Evolutionary conservation across 1,140 invertebrate species (phyloP), one percentile per base, ranked within the genome.

Genomic region (Macrobrachium nipponense): DNA sequence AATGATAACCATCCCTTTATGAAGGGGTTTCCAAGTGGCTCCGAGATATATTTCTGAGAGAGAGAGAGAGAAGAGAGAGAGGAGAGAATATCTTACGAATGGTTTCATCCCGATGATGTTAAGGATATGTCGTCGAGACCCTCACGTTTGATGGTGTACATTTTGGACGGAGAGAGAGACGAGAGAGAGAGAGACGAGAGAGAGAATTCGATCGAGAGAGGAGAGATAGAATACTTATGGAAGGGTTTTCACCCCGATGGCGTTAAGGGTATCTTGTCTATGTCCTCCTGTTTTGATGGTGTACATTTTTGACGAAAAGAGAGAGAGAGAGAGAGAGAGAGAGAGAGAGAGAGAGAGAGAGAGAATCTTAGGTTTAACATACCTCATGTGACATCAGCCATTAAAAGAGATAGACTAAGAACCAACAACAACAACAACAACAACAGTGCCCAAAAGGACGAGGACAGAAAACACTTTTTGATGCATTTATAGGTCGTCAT

Each of bases 1-100:
- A 82, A 72, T 82, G 80, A 82, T 82, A 82, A 82, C 73, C 5
- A 15, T 43, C 60, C 73, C 66, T 58, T 72, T 7, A 81, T 64
- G 20, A 23, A 66, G 43, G 58, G 23, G 8, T n/a, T 77, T 76
- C n/a, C 18, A 76, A 77, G n/a, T 58, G 11, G n/a, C 44, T 59
- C 23, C n/a, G 27, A 36, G 27, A 36, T 36, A 36, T 4, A 2
- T 36, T 36, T 36, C 1, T 2, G 27, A 36, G 27, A 36, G 27
- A 36, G 27, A 36, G 27, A 36, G 27, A 36, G 27, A 36, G 27
- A 36, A 36, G 27, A 36, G 27, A 36, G 27, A 36, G 27, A 36
- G 27, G 27, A 36, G 27, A 36, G 27, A 36, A 36, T 36, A 36
- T 36, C 27, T 4, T 36, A 36, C 4, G 27, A 36, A 36, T 36